These are phyloP conservation scores for Sphyrna mokarran DNA, from an alignment of 2,113 vertebrate genomes.

Conservation along the genomic window DNA sequence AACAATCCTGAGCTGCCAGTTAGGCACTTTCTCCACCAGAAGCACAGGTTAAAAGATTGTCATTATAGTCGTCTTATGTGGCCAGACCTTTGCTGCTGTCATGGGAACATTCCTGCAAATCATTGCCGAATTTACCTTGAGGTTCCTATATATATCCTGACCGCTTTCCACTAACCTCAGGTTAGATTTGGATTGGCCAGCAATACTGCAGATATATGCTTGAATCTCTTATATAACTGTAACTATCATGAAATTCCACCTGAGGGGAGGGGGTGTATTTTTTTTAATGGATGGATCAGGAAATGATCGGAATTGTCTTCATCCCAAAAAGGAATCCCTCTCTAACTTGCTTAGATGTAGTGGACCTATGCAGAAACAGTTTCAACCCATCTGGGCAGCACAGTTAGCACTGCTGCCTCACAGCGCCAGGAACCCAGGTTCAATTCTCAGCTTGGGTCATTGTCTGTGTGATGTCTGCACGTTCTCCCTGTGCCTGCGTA, in stretches of 20 bases:
- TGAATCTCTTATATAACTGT: neutral
- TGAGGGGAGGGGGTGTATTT: neutral
- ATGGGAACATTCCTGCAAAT: neutral
- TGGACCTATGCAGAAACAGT: neutral
- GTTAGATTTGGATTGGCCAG: neutral
- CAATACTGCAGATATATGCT: neutral
- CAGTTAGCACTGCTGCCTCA: too few species aligned
- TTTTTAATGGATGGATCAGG: neutral
- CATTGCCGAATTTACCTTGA: neutral
- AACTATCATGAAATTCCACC: neutral
- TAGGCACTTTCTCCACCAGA: neutral
- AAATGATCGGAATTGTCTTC: neutral
- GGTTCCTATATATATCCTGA: too few species aligned
- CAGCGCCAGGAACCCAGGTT: too few species aligned
- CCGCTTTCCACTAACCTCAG: neutral
- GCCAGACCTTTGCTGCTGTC: too few species aligned
- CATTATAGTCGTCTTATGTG: neutral
- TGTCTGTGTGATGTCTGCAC: too few species aligned
- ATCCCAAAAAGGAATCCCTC: neutral
- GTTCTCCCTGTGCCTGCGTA: too few species aligned
- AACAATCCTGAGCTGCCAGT: neutral
- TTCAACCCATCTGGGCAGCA: neutral
- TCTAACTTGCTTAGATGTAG: neutral
- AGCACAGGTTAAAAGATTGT: neutral
- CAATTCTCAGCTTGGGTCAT: too few species aligned